phyloP scores from a whole-genome alignment of 2,888 invertebrate species.

The Phasia obesa region DNA sequence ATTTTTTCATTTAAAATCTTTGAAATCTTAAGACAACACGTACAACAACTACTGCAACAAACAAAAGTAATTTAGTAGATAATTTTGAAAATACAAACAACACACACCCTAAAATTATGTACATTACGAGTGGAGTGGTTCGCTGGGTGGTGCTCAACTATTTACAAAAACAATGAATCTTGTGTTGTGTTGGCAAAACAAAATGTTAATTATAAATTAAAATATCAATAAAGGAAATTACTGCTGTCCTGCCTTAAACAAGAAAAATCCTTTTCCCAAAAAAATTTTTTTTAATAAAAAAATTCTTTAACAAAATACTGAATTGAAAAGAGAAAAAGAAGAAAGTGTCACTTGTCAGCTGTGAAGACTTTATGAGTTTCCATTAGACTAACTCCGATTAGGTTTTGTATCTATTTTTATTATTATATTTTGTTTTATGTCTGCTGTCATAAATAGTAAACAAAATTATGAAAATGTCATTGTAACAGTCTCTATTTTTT shows the following conservation, averaged over 20 bases:
- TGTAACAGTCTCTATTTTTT: no score
- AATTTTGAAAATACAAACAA: slow-evolving; percentile 42
- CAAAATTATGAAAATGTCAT: no score
- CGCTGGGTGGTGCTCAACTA: slow-evolving; percentile 2
- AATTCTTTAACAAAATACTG: not conserved
- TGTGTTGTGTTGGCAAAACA: slow-evolving; percentile 69
- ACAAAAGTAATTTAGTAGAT: slow-evolving; percentile 20
- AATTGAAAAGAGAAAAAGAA: not conserved
- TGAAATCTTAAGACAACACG: slow-evolving; percentile 9
- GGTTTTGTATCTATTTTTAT: slow-evolving; percentile 15
- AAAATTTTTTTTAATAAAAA: not conserved
- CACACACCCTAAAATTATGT: slow-evolving; percentile 46
- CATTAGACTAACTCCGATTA: slow-evolving; percentile 54
- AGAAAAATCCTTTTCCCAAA: slow-evolving; percentile 22
- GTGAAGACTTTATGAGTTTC: slow-evolving; percentile 68
- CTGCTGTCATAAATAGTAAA: not conserved
- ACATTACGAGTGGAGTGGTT: no score
- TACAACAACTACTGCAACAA: slow-evolving; percentile 22
- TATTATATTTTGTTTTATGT: slow-evolving; percentile 2
- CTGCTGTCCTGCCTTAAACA: not conserved
- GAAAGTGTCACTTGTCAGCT: slow-evolving; percentile 68
- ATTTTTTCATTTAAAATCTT: slow-evolving; percentile 4
- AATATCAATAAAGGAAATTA: slow-evolving; percentile 19
- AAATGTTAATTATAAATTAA: slow-evolving; percentile 69
- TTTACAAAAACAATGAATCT: slow-evolving; percentile 29